phyloP scores from a whole-genome alignment of 2,113 vertebrate genomes.

The Oxygymnocypris stewartii region DNA sequence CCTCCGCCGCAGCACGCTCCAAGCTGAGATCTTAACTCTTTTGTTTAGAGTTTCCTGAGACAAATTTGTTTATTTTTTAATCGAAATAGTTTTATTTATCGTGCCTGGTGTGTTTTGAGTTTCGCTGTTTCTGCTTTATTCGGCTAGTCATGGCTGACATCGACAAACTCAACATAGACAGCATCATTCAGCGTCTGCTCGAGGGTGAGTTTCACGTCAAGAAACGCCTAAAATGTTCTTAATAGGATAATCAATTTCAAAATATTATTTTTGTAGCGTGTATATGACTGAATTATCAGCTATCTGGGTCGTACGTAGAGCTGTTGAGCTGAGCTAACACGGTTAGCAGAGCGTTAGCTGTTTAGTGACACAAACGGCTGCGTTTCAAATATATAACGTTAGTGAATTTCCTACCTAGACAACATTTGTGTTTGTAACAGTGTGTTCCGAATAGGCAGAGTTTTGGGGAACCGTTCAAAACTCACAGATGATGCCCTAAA shows the following conservation, averaged over 20 bases:
- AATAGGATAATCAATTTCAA: not conserved
- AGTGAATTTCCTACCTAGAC: too few species aligned
- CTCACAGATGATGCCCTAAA: not conserved
- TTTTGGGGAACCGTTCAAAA: not conserved
- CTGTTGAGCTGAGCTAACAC: not conserved
- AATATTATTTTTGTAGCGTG: not conserved
- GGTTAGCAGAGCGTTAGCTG: conserved; percentile 18
- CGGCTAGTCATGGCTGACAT: conserved; percentile 86
- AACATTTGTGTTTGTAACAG: not conserved
- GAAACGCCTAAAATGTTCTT: not conserved
- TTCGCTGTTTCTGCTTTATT: conserved; percentile 7
- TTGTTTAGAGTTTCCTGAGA: not conserved
- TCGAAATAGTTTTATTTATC: not conserved
- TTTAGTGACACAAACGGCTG: not conserved
- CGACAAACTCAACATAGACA: conserved; percentile 98
- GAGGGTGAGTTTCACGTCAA: conserved; percentile 81
- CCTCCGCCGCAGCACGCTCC: not conserved
- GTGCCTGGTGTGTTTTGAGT: not conserved
- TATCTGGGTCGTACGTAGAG: not conserved
- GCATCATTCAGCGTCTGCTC: conserved; percentile 96
- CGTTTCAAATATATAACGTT: not conserved
- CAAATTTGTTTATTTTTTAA: not conserved
- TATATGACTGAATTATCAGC: not conserved
- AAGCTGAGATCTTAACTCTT: not conserved
- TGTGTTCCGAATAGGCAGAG: not conserved